These are phyloP conservation scores for Iphiclides podalirius DNA, from an alignment of 2,888 invertebrate species.

Conservation along the genomic window DNA sequence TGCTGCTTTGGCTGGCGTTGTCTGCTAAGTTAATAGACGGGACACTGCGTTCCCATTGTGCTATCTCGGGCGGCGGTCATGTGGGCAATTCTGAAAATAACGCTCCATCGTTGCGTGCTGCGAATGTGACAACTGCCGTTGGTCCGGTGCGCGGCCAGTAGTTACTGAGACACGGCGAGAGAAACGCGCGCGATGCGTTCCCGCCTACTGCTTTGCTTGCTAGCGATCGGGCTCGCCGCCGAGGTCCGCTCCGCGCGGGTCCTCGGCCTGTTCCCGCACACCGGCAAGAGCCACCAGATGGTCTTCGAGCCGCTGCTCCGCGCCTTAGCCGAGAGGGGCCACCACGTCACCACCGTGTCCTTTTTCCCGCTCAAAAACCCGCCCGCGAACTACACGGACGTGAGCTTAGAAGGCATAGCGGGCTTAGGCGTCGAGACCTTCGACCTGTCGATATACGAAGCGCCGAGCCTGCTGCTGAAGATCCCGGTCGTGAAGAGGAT, in stretches of 20 bases:
- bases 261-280: constrained; percentile 80
- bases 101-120: no score
- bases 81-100: no score
- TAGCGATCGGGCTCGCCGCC: constrained; percentile 38
- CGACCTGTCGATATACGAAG: constrained; percentile 50
- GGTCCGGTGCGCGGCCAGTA: constrained; percentile 30
- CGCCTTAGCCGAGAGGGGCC: constrained; percentile 77
- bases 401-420: constrained; percentile 65
- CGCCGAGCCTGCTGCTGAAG: constrained; percentile 37
- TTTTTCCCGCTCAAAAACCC: constrained; percentile 76
- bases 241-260: constrained; percentile 64
- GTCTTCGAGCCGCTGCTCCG: constrained; percentile 79
- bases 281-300: constrained; percentile 82
- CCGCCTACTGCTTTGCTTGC: constrained; percentile 33
- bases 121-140: no score
- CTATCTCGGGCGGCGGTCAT: no score
- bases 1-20: no score
- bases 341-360: constrained; percentile 81
- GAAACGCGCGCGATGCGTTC: constrained; percentile 48
- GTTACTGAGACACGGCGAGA: constrained; percentile 26
- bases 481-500: constrained; percentile 33
- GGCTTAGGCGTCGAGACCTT: constrained; percentile 52
- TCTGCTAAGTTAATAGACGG: no score
- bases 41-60: no score
- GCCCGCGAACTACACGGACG: constrained; percentile 63